Conservation (phyloP, 2,888 invertebrate species). For the Caenorhabditis zanzibari region DNA sequence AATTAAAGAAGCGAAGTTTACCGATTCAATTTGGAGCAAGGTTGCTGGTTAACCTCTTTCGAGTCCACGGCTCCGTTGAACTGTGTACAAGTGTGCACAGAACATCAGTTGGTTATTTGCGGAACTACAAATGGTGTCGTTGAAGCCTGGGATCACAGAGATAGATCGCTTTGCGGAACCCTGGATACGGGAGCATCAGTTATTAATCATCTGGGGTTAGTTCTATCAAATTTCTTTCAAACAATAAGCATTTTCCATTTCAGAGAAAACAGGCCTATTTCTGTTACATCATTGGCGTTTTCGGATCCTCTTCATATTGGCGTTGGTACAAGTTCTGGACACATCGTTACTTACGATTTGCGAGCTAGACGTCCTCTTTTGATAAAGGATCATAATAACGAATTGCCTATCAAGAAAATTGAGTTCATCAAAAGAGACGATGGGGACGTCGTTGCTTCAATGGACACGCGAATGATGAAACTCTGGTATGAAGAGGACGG, state of each 20-base stretch:
- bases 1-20: conserved; percentile 90
- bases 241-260: conserved; percentile 5
- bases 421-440: conserved; percentile 87
- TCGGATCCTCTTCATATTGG: conserved; percentile 87
- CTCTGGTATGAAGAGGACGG: conserved; percentile 93
- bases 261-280: conserved; percentile 82
- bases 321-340: conserved; percentile 95
- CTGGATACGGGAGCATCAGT: conserved; percentile 89
- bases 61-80: conserved; percentile 88
- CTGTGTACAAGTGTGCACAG: conserved; percentile 91
- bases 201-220: conserved; percentile 72
- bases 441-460: conserved; percentile 90
- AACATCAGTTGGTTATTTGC: conserved; percentile 90
- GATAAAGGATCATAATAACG: conserved; percentile 96
- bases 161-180: conserved; percentile 89
- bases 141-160: conserved; percentile 97
- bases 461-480: conserved; percentile 93
- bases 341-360: conserved; percentile 92
- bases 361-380: conserved; percentile 92
- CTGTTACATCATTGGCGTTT: conserved; percentile 88
- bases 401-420: conserved; percentile 92
- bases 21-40: conserved; percentile 95
- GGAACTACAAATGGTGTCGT: conserved; percentile 88
- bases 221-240: too few relatives aligned
- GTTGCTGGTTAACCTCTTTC: conserved; percentile 93